Base-by-base conservation (phyloP, 2,888 invertebrate species). In the Sthenelais limicola region DNA sequence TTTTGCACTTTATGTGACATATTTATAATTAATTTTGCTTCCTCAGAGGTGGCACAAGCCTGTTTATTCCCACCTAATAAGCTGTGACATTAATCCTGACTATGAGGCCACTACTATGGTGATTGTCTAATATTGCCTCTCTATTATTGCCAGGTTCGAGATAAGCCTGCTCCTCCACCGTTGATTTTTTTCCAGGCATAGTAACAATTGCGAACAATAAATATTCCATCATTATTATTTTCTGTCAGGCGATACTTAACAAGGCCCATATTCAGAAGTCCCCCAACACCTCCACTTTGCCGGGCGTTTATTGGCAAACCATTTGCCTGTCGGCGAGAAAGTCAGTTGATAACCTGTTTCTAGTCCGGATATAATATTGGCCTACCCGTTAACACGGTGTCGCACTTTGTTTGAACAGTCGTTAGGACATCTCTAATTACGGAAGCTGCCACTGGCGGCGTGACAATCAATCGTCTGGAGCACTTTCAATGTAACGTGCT, bases 371-470 rank as follows among this genome's bases (percentile, higher is more conserved):
- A 33, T 33, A 56, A 56, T 56, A 56, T 56, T 56, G 33, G 56
- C 56, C 32, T 24, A 56, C 56, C 56, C 56, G 56, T 56, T 56
- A 56, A 24, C 56, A 54, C 28, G 56, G 56, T n/a, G 49, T 49
- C 9, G 18, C 28, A 33, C 28, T 33, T n/a, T 56, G 56, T 56
- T 56, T 56, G 32, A 28, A n/a, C 56, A 12, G 56, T 56, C 30
- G 56, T 56, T 56, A 56, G 56, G 33, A 21, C 56, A 30, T 56
- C 56, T 56, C 30, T 56, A 56, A 56, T 56, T 56, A 56, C 56
- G 56, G 56, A 56, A 30, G 56, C 56, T 28, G 56, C 56, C 56
- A 56, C 56, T 56, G 56, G 56, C 33, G 56, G 56, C 32, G 56
- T n/a, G 56, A 30, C 56, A 56, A 56, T 56, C 56, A 28, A 56